Base-by-base conservation (phyloP, 2,113 vertebrate species). In the Scopus umbretta region DNA sequence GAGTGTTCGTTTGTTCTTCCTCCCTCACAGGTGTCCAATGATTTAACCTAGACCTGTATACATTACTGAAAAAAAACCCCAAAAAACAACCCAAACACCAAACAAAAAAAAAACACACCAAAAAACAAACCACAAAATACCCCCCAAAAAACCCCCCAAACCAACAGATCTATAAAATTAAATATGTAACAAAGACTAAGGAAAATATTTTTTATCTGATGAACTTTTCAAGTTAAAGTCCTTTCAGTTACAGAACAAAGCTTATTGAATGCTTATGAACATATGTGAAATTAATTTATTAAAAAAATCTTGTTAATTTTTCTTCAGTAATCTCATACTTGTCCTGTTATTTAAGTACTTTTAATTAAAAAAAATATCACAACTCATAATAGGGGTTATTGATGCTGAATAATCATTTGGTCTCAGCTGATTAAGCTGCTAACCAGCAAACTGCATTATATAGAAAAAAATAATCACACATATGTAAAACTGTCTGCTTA, bases 1-100 rank as follows among this genome's bases (percentile, higher is more conserved):
- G 42, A 71, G 22, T 86, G 36, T 86, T 95, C 29, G 65, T 96
- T 95, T 95, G 73, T 94, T 95, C 74, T 79, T 86, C 36, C 32
- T 88, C n/a, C 13, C 38, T 93, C 62, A 62, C 59, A 91, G 80
- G 59, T 94, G 47, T 81, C 61, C 62, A 76, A 26, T 53, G 72
- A 53, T 80, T 81, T 94, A 85, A 73, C 53, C 32, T 85, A 50
- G 70, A 87, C 27, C 62, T 94, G 55, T 76, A 65, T 58, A 49
- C 3, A 4, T 84, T 87, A 65, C 49, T 89, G 78, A 59, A 80
- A 82, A 90, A 61, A 61, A 26, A 43, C 22, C 23, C 0, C 17
- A 19, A 45, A 43, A 43, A 43, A 43, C 13, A n/a, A n/a, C n/a
- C n/a, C n/a, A n/a, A n/a, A n/a, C n/a, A n/a, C n/a, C n/a, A n/a